Evolutionary conservation across 2,113 vertebrate genomes (phyloP).

Genomic region (Chionodraco myersi): DNA sequence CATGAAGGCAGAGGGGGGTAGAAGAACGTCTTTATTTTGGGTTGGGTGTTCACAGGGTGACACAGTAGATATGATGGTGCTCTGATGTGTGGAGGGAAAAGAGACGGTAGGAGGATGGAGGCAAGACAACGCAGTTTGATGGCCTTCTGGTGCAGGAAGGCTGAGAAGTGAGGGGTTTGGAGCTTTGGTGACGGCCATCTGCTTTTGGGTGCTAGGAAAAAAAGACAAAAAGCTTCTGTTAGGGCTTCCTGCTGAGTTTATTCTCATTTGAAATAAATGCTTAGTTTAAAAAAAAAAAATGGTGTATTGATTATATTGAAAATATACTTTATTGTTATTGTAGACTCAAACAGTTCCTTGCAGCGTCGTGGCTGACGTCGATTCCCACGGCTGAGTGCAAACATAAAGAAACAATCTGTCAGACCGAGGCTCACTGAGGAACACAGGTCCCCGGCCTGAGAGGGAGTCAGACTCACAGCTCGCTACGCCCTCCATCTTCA

Average conservation of each 20-base stretch:
- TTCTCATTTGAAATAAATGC: background rate
- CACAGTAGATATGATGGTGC: background rate
- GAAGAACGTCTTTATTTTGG: conserved; percentile 69
- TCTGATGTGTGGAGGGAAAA: conserved; percentile 12
- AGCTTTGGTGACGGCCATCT: background rate
- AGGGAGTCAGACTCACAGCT: conserved; percentile 53
- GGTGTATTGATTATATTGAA: background rate
- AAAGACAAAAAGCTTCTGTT: background rate
- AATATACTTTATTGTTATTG: conserved; percentile 36
- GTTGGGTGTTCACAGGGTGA: conserved; percentile 10
- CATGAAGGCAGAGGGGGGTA: conserved; percentile 83
- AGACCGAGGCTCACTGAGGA: background rate
- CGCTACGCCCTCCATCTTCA: conserved; percentile 32
- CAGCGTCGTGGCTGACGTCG: conserved; percentile 80
- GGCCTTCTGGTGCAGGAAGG: conserved; percentile 6
- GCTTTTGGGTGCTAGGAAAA: conserved; percentile 9
- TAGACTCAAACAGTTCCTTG: conserved; percentile 74
- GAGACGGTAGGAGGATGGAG: conserved; percentile 1
- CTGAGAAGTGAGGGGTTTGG: background rate
- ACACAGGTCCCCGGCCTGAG: conserved; percentile 1
- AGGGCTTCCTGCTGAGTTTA: background rate
- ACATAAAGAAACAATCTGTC: background rate
- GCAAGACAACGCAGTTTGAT: background rate
- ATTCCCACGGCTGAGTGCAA: conserved; percentile 6
- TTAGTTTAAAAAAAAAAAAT: background rate